Conservation (phyloP, 2,113 vertebrate species). For the Amphiprion ocellaris region DNA sequence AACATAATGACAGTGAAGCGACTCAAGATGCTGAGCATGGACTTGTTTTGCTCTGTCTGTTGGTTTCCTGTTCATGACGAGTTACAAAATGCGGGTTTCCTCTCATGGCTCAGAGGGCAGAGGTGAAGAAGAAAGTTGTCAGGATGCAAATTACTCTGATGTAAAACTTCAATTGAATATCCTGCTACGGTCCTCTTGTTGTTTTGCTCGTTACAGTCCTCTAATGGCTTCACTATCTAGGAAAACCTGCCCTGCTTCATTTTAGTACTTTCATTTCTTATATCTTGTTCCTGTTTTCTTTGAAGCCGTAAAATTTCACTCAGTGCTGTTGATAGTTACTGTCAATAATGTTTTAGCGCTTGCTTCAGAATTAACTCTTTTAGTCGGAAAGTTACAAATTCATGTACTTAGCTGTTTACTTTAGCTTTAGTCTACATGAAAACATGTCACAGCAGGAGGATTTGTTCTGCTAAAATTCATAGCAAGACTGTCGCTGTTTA, state of each 20-base stretch:
- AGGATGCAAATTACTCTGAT: conserved; percentile 36
- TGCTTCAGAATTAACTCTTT: background rate
- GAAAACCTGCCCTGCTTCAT: conserved; percentile 13
- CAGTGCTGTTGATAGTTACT: background rate
- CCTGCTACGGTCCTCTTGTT: conserved; percentile 21
- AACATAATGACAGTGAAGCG: background rate
- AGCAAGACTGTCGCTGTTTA: background rate
- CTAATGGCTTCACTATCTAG: background rate
- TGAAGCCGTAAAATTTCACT: background rate
- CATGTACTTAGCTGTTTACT: background rate
- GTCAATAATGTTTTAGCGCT: background rate
- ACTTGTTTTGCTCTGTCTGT: conserved; percentile 49
- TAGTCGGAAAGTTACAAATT: background rate
- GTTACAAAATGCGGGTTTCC: conserved; percentile 63
- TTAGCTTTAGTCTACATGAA: background rate
- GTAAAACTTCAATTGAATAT: conserved; percentile 26
- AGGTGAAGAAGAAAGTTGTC: conserved; percentile 54
- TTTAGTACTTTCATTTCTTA: background rate
- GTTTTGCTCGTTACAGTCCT: background rate
- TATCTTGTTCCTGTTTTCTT: background rate
- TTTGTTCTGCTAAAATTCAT: background rate
- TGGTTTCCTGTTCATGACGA: conserved; percentile 66
- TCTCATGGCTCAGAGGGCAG: conserved; percentile 27
- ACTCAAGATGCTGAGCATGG: conserved; percentile 14
- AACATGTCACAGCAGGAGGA: background rate